These are phyloP conservation scores for Melinopterus prodromus DNA, from an alignment of 2,888 invertebrate species.

Conservation along the genomic window DNA sequence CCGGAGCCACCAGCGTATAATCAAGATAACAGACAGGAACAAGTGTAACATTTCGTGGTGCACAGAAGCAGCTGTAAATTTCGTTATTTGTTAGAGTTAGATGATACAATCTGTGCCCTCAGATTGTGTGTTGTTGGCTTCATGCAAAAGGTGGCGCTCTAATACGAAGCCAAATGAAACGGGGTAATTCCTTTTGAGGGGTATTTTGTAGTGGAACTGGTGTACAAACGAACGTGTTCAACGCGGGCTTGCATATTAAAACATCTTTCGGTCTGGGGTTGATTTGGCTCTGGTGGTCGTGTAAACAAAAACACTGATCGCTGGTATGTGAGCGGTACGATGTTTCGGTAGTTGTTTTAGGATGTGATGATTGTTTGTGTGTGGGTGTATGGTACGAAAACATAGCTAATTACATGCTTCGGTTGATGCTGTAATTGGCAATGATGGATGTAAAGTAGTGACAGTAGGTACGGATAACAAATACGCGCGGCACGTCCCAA, in stretches of 20 bases:
- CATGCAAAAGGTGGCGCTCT: background rate
- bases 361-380: background rate
- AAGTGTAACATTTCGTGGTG: background rate
- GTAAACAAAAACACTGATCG: background rate
- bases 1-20: background rate
- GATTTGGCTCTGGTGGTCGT: background rate
- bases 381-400: background rate
- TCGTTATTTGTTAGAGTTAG: background rate
- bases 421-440: background rate
- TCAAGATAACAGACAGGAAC: constrained; percentile 4
- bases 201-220: background rate
- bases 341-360: background rate
- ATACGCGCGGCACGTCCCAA: background rate
- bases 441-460: background rate
- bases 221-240: background rate
- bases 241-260: background rate
- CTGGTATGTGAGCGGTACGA: background rate
- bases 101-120: background rate
- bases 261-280: background rate
- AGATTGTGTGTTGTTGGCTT: background rate
- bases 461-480: background rate
- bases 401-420: background rate
- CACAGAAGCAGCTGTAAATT: constrained; percentile 4
- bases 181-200: background rate
- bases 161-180: background rate